Base-by-base conservation (phyloP, 2,888 invertebrate genomes). In the Campopleginae sp. region DNA sequence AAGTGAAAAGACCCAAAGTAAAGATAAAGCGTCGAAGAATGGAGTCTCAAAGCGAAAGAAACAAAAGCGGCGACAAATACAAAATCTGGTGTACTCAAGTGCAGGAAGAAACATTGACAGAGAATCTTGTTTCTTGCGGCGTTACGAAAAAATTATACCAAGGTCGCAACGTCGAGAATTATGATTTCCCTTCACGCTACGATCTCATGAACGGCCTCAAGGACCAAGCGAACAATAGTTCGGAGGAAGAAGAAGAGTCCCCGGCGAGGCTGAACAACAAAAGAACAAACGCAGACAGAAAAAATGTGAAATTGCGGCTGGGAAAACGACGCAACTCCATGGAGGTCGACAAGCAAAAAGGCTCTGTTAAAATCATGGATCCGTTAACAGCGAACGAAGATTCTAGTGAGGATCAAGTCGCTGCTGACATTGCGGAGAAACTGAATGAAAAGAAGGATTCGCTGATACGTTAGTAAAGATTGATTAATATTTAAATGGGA, bases 21-120 rank as follows among this genome's bases (percentile, higher is more conserved):
- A 94, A 94, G 84, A 88, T 92, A 17, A 94, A 94, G 87, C 94
- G 95, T 27, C 86, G 89, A 10, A 91, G 88, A 86, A 85, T 87
- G 76, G 88, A 94, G 81, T 93, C 94, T 5, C 94, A 91, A 86
- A 74, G 92, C 89, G 94, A 94, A 19, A 88, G 94, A 0, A 94
- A 94, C 17, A 94, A 94, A 27, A 95, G 95, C 86, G 95, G 95
- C 86, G 96, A 96, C 81, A 96, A 96, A 93, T 97, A 97, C 91
- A 97, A 97, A 93, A 95, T 98, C 87, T 98, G 98, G 98, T 95
- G 95, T 88, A 94, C 94, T 1, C 95, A 95, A 86, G 93, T 95
- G n/a, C 96, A 97, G 94, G 98, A 98, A 92, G 97, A 98, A 88
- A 95, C 96, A 0, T 94, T 98, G 75, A 96, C 97, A 38, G 97